Evolutionary conservation across 2,888 invertebrate species (phyloP), one percentile per base, ranked within the genome.

Genomic region (Eurytoma californica): DNA sequence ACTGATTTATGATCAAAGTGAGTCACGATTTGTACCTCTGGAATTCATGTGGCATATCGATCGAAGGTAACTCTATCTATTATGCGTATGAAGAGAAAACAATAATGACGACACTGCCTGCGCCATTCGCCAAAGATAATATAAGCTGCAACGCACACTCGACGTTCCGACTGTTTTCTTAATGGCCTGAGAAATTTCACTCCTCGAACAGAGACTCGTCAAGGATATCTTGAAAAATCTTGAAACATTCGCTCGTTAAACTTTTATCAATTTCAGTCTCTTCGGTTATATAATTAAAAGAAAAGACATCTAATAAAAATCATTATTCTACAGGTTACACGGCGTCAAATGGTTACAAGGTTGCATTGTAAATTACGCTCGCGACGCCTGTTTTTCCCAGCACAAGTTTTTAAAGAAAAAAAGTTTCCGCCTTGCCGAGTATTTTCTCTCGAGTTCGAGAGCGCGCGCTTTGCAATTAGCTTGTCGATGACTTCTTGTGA

Each of bases 171-270:
- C 47, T 39, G n/a, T 73, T 73, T 57, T 47, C 65, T 28, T 66
- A 73, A 73, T 66, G 66, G 47, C 53, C 47, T 51, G 57, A 73
- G 65, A 73, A 73, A 73, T 57, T 57, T 49, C 2, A 55, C 65
- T 63, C 4, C 53, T 24, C 16, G 24, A 47, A 20, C 39, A 18
- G 1, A 47, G 28, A 28, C 53, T 53, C 28, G 18, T 51, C 39
- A 9, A 9, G 39, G 9, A 2, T 39, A 9, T 9, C 1, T 4
- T 7, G 9, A 7, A 7, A 9, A 1, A 0, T 9, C 30, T 30
- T 30, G 30, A 30, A 30, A 30, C 1, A 9, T 7, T 39, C 39
- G 39, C 9, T 9, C 7, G 39, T 9, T 14, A 53, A 53, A 53
- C 3, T 53, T n/a, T 53, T 53, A n/a, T n/a, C 14, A 53, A n/a